Evolutionary conservation across 2,888 invertebrate species (phyloP).

Genomic region (Pheosia tremula): DNA sequence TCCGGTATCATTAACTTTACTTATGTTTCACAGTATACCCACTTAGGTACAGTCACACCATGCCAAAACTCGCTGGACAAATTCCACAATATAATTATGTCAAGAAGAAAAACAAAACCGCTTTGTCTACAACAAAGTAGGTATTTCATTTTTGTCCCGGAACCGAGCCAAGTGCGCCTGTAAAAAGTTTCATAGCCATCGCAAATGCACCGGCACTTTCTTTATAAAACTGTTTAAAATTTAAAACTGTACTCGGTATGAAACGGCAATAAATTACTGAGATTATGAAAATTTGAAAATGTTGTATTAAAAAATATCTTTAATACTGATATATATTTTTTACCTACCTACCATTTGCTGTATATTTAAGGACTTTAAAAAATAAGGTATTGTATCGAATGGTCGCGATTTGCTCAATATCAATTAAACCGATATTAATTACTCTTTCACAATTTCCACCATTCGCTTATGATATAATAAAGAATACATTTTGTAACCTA

Average conservation of each 20-base stretch:
- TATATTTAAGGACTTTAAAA: too few relatives aligned
- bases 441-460: too few relatives aligned
- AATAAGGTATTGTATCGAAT: too few relatives aligned
- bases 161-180: constrained; percentile 22
- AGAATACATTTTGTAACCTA: too few relatives aligned
- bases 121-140: constrained; percentile 42
- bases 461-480: too few relatives aligned
- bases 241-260: constrained; percentile 21
- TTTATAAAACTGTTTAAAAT: constrained; percentile 27
- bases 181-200: constrained; percentile 31
- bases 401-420: too few relatives aligned
- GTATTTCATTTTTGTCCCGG: constrained; percentile 51
- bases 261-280: background rate
- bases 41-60: too few relatives aligned
- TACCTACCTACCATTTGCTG: background rate
- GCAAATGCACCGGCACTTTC: constrained; percentile 17
- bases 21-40: too few relatives aligned
- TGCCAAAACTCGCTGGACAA: too few relatives aligned
- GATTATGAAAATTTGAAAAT: background rate
- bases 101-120: constrained; percentile 37
- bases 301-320: background rate
- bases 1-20: too few relatives aligned
- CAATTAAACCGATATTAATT: too few relatives aligned
- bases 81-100: background rate
- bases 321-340: background rate